These are phyloP conservation scores for Diploscapter pachys DNA, from an alignment of 1,140 invertebrate genomes.

Conservation along the genomic window DNA sequence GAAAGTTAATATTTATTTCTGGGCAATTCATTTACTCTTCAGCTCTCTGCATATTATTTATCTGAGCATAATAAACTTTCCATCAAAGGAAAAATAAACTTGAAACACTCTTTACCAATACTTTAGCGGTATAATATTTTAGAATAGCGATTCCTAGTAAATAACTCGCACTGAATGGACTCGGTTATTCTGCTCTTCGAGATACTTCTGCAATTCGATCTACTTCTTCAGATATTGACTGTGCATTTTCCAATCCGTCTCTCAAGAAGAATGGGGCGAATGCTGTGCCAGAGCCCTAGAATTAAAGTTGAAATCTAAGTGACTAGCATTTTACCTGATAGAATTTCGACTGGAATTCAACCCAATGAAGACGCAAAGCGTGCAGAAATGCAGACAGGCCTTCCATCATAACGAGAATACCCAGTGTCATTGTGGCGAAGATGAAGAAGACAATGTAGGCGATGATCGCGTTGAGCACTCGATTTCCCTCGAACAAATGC, in stretches of 20 bases:
- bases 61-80: too few relatives aligned
- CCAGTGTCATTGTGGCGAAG: slow-evolving; percentile 81
- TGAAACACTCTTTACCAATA: too few relatives aligned
- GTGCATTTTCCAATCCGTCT: slow-evolving; percentile 1
- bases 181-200: too few relatives aligned
- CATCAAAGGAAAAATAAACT: too few relatives aligned
- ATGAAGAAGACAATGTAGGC: slow-evolving; percentile 75
- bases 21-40: too few relatives aligned
- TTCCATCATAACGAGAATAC: slow-evolving; percentile 89
- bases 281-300: slow-evolving; percentile 3
- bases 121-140: too few relatives aligned
- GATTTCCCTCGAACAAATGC: slow-evolving; percentile 60
- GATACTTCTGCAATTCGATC: not conserved
- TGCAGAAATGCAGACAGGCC: slow-evolving; percentile 95
- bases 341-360: slow-evolving; percentile 97
- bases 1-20: too few relatives aligned
- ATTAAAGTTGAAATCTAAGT: slow-evolving; percentile 12
- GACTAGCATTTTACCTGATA: slow-evolving; percentile 64
- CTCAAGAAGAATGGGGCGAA: slow-evolving; percentile 6
- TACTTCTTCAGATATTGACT: not conserved
- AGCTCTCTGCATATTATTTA: too few relatives aligned
- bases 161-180: too few relatives aligned
- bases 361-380: slow-evolving; percentile 95
- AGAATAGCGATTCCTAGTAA: too few relatives aligned
- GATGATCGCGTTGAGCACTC: slow-evolving; percentile 67